Percentiles rank a stretch among this genome's conserved stretches.
Conservation (phyloP, 2,888 invertebrate genomes). For the Stenurella melanura region DNA sequence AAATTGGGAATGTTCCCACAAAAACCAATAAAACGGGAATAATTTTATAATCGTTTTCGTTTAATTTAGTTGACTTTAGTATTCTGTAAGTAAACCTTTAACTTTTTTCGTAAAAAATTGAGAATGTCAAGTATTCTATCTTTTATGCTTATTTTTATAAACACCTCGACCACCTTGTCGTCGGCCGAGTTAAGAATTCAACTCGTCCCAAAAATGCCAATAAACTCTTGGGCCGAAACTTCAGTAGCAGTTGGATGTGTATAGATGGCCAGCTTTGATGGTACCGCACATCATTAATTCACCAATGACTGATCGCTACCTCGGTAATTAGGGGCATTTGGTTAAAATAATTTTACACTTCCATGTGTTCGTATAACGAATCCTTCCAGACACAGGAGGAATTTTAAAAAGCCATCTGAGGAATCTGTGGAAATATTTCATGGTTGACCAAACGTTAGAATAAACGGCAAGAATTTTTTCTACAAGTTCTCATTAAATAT, state of each 20-base stretch:
- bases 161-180: constrained; percentile 67
- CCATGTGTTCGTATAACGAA: constrained; percentile 63
- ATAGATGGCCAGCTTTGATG: constrained; percentile 62
- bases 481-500: background rate
- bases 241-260: constrained; percentile 65
- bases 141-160: constrained; percentile 60
- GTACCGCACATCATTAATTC: constrained; percentile 64
- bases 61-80: constrained; percentile 56
- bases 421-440: constrained; percentile 52
- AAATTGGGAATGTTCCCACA: constrained; percentile 59
- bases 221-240: constrained; percentile 63
- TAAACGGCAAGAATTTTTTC: constrained; percentile 12
- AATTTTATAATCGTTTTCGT: constrained; percentile 51
- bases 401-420: constrained; percentile 57
- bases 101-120: constrained; percentile 48
- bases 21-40: constrained; percentile 52
- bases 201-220: constrained; percentile 67
- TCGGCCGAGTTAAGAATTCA: constrained; percentile 60
- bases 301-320: constrained; percentile 62
- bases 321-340: constrained; percentile 63
- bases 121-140: constrained; percentile 57
- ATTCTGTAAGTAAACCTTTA: constrained; percentile 44
- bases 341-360: constrained; percentile 65
- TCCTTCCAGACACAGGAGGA: constrained; percentile 52
- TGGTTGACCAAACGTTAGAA: constrained; percentile 19